Evolutionary conservation across 2,113 vertebrate genomes (phyloP).

Genomic region (Sitta europaea): DNA sequence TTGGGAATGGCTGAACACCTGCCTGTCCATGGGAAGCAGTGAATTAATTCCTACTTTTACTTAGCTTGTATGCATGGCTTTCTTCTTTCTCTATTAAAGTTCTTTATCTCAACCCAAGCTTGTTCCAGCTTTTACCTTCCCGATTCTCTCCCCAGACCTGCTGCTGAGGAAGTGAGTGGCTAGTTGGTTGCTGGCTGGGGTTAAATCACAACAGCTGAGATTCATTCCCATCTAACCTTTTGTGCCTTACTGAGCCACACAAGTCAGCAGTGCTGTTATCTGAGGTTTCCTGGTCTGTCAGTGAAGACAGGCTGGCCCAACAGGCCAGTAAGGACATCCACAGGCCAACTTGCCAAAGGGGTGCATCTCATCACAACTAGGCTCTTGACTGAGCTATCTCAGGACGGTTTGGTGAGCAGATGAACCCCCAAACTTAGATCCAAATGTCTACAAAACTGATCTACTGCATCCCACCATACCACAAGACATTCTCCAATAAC

Average conservation of each 20-base stretch:
- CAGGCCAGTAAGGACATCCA: neutral
- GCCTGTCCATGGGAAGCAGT: neutral
- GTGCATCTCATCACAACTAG: neutral
- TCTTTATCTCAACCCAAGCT: neutral
- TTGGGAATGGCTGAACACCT: neutral
- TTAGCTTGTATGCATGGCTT: neutral
- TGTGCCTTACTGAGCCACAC: neutral
- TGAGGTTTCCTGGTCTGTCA: neutral
- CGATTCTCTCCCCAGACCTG: accelerated
- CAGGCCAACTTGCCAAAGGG: neutral
- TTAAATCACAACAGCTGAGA: neutral
- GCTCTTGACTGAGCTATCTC: neutral
- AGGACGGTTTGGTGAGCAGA: neutral
- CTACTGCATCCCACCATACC: neutral
- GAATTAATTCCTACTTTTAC: neutral
- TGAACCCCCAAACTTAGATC: neutral
- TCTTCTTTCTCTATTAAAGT: neutral
- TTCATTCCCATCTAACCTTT: neutral
- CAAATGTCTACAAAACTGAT: neutral
- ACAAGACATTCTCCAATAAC: neutral
- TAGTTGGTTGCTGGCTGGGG: neutral
- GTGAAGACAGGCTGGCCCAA: neutral
- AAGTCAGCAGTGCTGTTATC: neutral
- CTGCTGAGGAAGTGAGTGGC: neutral
- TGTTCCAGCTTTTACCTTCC: neutral